Conservation (phyloP, 2,888 invertebrate genomes). For the Tetropium fuscum region DNA sequence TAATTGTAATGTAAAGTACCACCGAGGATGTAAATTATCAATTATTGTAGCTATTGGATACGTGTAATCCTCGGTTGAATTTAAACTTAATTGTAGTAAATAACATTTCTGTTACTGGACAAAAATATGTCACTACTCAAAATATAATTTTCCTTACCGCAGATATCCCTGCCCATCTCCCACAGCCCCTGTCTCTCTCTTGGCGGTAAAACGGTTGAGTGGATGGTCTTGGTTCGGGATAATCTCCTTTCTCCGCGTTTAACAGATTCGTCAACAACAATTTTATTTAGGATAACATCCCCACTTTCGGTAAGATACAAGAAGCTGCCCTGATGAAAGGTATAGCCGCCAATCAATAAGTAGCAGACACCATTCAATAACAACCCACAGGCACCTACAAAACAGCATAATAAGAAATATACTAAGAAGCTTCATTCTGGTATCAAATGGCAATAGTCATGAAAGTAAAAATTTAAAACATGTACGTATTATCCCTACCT, state of each 20-base stretch:
- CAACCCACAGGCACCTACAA: conserved; percentile 72
- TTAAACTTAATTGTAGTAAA: no score
- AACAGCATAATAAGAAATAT: no score
- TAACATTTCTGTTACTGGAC: no score
- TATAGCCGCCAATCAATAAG: conserved; percentile 84
- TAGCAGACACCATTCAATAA: conserved; percentile 83
- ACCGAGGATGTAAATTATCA: no score
- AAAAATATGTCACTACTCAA: no score
- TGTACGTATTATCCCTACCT: no score
- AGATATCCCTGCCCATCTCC: conserved; percentile 69
- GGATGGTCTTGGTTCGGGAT: conserved; percentile 61
- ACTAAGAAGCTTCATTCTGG: no score
- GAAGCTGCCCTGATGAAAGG: conserved; percentile 79
- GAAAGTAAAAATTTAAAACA: neutral
- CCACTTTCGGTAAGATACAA: conserved; percentile 74
- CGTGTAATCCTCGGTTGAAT: no score
- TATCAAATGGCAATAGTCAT: neutral
- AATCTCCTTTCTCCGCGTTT: conserved; percentile 66
- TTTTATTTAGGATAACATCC: conserved; percentile 73
- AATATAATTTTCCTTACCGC: conserved; percentile 60
- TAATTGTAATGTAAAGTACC: no score
- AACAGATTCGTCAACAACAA: conserved; percentile 62
- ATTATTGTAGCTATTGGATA: no score
- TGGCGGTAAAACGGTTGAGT: conserved; percentile 46
- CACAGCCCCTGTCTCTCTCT: conserved; percentile 70